A percentile compares a stretch with the other conserved stretches of the same genome.
Evolutionary conservation across 2,113 vertebrate genomes (phyloP).

Genomic region (Coryphaenoides rupestris): DNA sequence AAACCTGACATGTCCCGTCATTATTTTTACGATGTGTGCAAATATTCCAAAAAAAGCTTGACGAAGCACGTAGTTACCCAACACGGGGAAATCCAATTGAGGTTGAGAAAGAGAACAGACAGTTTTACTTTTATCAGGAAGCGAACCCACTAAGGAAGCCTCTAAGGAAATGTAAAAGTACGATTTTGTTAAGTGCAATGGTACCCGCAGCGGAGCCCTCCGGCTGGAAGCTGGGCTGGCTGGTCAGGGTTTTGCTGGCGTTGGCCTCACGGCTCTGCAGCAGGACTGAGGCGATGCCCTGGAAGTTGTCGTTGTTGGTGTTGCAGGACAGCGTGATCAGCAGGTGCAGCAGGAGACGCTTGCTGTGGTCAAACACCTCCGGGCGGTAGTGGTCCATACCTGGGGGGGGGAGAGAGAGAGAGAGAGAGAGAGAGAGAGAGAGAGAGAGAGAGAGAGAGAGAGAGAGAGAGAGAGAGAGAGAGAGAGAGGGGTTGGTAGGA

Average conservation of each 20-base stretch:
- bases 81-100: too few species aligned
- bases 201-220: conserved; percentile 86
- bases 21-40: neutral
- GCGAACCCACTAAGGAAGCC: too few species aligned
- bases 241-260: conserved; percentile 85
- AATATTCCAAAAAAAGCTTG: neutral
- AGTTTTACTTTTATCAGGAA: too few species aligned
- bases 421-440: too few species aligned
- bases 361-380: conserved; percentile 96
- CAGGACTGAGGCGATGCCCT: conserved; percentile 85
- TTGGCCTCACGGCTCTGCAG: conserved; percentile 88
- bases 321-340: conserved; percentile 89
- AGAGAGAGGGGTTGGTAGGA: neutral
- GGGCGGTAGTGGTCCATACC: conserved; percentile 96
- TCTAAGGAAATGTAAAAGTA: neutral
- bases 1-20: too few species aligned
- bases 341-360: conserved; percentile 89
- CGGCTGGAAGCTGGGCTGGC: conserved; percentile 80
- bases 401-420: too few species aligned
- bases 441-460: too few species aligned
- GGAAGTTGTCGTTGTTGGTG: conserved; percentile 88
- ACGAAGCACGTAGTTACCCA: too few species aligned
- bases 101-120: too few species aligned
- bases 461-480: too few species aligned
- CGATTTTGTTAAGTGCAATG: neutral